Evolutionary conservation across 1,140 invertebrate genomes (phyloP), one percentile per base, ranked within the genome.

Genomic region (Drosophila repletoides): DNA sequence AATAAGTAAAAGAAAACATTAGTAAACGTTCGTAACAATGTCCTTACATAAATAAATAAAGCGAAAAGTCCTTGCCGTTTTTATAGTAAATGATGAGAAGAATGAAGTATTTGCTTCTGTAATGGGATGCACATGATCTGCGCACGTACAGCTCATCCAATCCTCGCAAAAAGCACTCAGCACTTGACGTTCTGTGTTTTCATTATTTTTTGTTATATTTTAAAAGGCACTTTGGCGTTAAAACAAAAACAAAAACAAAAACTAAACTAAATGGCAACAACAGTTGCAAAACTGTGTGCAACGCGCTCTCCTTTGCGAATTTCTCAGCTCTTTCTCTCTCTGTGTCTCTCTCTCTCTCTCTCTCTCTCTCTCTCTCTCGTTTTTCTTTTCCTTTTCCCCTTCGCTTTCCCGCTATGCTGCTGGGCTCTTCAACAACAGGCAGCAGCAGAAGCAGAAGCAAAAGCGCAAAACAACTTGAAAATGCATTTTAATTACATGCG

Each of bases 401-500:
- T 1, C 12, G 12, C 2, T 6, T 19, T 1, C 6, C 15, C 4
- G 5, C n/a, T n/a, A 6, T 15, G 40, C 12, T 14, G 2, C 6
- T 28, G 41, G n/a, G 24, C 59, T 56, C 38, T 75, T 74, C 5
- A 58, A 38, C 51, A 60, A 28, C 12, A 38, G 12, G n/a, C n/a
- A 7, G 17, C 17, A 19, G 17, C 36, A 7, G 26, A n/a, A 49
- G 51, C 24, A 68, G 63, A 17, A 31, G 22, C 31, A 73, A 60
- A 51, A 77, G 59, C 51, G 51, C 49, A 61, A 43, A 81, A 65
- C 38, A 72, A 81, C 72, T 81, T 81, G 46, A 73, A 76, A 76
- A 83, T 76, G 67, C 64, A 83, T 81, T 81, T 81, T 81, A 81
- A 81, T 81, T 83, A 73, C 77, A 73, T 66, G 64, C 72, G 64